These are phyloP conservation scores for Lasioglossum baleicum DNA, from an alignment of 1,140 invertebrate genomes.

Conservation along the genomic window DNA sequence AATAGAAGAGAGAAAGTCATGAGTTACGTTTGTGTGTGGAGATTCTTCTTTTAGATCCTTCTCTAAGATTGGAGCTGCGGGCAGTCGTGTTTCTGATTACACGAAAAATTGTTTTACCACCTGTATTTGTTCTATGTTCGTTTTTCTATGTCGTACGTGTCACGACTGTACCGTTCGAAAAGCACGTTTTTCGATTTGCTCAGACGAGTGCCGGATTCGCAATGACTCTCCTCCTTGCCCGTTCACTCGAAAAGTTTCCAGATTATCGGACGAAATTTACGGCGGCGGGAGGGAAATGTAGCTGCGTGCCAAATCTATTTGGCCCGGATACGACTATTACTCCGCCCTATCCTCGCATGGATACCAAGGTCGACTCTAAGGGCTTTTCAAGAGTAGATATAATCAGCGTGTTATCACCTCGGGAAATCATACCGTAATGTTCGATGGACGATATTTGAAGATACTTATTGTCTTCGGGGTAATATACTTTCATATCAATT, in stretches of 20 bases:
- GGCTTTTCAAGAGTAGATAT: slow-evolving; percentile 28
- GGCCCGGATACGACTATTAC: slow-evolving; percentile 54
- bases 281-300: slow-evolving; percentile 26
- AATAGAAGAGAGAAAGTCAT: too few species aligned
- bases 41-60: too few species aligned
- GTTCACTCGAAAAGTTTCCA: slow-evolving; percentile 55
- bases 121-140: too few species aligned
- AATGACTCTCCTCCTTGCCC: slow-evolving; percentile 34
- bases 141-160: neutral
- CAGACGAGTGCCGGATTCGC: slow-evolving; percentile 32
- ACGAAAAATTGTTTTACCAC: slow-evolving; percentile 10
- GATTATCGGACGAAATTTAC: slow-evolving; percentile 60
- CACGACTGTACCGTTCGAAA: slow-evolving; percentile 1
- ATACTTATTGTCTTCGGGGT: neutral
- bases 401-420: slow-evolving; percentile 20
- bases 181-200: slow-evolving; percentile 43
- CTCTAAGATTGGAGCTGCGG: neutral
- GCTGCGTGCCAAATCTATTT: slow-evolving; percentile 59
- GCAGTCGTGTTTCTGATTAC: neutral
- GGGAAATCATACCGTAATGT: neutral
- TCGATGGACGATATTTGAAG: too few species aligned
- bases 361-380: slow-evolving; percentile 50
- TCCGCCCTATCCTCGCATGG: slow-evolving; percentile 5
- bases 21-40: too few species aligned
- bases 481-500: neutral